Base-by-base conservation (phyloP, 1,140 invertebrate genomes). In the Diachasmimorpha longicaudata region DNA sequence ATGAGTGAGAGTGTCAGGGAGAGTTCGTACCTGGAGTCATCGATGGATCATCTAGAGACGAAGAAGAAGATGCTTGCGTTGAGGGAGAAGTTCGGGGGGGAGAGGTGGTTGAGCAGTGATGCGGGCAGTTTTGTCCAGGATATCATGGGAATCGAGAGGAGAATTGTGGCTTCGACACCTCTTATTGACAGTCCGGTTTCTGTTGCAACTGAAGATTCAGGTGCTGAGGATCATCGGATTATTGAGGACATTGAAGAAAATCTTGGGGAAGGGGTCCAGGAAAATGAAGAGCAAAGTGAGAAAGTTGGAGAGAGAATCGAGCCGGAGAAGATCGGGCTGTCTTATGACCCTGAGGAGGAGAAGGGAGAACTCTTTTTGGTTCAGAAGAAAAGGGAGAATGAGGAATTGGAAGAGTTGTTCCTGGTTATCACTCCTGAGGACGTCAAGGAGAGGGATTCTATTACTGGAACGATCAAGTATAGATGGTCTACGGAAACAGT, bases 11-110 rank as follows among this genome's bases (percentile, higher is more conserved):
- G 9, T 52, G 48, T 16, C n/a, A 46, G 10, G 44, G 14, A n/a
- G 48, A 52, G 6, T 2, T 52, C 74, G 42, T 78, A 72, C 66
- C 23, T 74, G 84, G 86, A 85, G 63, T 74, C 80, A 14, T 87
- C 86, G 14, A 83, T 81, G 25, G 87, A 90, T 69, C 89, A 93
- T 81, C 84, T 93, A 58, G 90, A 92, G 79, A 91, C 90, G 0
- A 93, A 93, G 78, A 89, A 90, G 75, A 89, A 93, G 82, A 91
- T 93, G 70, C 86, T 92, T 70, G 87, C 87, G 19, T 74, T 93
- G 10, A 84, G 91, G 13, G 82, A 91, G 74, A 90, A 90, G 46
- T 92, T 90, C 82, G 92, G 92, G 9, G 89, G 90, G 78, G 82
- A 87, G n/a, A 88, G 91, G 52, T 93, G 92, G 92, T 77, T 93